Percentiles rank a stretch among this genome's conserved stretches.
These are phyloP conservation scores for Hybognathus amarus DNA, from an alignment of 2,797 vertebrate genomes.

Conservation along the genomic window DNA sequence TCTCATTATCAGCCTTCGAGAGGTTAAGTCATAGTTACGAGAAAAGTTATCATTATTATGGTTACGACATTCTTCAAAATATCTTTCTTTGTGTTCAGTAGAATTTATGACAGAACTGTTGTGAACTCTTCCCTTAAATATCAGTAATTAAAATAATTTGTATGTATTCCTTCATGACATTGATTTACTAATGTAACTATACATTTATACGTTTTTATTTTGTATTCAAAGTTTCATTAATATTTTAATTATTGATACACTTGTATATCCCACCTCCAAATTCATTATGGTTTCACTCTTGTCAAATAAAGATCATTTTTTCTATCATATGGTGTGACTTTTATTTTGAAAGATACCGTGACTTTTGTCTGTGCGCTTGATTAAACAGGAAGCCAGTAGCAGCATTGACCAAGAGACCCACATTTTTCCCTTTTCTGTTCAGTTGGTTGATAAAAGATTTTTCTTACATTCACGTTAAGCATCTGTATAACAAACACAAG, in stretches of 20 bases:
- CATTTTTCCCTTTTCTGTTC: neutral
- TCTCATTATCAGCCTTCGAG: too few relatives aligned
- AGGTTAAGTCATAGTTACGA: too few relatives aligned
- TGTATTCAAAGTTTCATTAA: neutral
- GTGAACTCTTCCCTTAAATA: too few relatives aligned
- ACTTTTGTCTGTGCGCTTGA: neutral
- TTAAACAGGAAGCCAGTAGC: neutral
- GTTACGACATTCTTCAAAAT: too few relatives aligned
- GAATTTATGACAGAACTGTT: too few relatives aligned
- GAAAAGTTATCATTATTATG: too few relatives aligned
- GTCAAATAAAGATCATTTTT: neutral
- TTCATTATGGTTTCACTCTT: neutral
- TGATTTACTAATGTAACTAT: too few relatives aligned
- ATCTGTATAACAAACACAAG: neutral
- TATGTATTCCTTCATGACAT: too few relatives aligned
- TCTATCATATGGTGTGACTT: neutral
- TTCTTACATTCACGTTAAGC: neutral
- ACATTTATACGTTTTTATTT: too few relatives aligned
- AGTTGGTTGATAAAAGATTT: neutral
- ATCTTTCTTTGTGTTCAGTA: too few relatives aligned
- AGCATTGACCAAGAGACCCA: neutral
- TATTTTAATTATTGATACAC: neutral
- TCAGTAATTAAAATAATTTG: too few relatives aligned
- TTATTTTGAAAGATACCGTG: constrained; percentile 31
- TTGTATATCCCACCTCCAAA: neutral